These are phyloP conservation scores for Tenthredo mesomela DNA, from an alignment of 2,888 invertebrate species.

Conservation along the genomic window DNA sequence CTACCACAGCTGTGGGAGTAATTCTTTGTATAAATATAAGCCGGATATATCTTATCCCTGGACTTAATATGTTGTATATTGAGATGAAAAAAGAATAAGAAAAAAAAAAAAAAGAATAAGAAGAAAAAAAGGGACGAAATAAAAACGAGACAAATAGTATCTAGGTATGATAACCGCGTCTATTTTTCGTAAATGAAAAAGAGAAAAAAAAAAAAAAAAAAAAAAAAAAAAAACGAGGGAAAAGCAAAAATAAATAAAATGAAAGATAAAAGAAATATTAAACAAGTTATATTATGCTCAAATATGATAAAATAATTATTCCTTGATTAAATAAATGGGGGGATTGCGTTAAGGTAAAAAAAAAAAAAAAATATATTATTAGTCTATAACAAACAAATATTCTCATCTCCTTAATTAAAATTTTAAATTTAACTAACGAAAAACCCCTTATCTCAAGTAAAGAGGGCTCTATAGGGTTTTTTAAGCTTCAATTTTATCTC, in stretches of 20 bases:
- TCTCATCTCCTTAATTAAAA: neutral
- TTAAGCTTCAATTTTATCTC: neutral
- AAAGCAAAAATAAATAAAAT: neutral
- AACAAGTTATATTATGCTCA: too few relatives aligned
- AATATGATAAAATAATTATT: too few relatives aligned
- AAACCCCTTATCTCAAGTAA: neutral
- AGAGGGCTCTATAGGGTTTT: neutral
- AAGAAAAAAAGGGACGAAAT: too few relatives aligned
- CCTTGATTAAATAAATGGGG: too few relatives aligned
- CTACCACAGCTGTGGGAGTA: neutral
- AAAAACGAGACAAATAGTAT: neutral
- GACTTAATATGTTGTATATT: neutral
- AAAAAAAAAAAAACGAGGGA: neutral
- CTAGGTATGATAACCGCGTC: too few relatives aligned
- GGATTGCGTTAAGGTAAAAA: too few relatives aligned
- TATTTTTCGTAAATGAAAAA: too few relatives aligned
- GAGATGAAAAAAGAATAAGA: neutral
- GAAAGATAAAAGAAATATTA: neutral
- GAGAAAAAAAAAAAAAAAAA: neutral
- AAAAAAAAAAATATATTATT: neutral
- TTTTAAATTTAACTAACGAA: constrained; percentile 3
- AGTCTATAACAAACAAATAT: neutral
- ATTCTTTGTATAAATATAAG: constrained; percentile 3
- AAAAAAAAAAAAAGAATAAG: neutral
- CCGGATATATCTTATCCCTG: neutral